A percentile compares a stretch with the other conserved stretches of the same genome.
These are phyloP conservation scores for Camponotus floridanus DNA, from an alignment of 1,140 invertebrate genomes.

Conservation along the genomic window DNA sequence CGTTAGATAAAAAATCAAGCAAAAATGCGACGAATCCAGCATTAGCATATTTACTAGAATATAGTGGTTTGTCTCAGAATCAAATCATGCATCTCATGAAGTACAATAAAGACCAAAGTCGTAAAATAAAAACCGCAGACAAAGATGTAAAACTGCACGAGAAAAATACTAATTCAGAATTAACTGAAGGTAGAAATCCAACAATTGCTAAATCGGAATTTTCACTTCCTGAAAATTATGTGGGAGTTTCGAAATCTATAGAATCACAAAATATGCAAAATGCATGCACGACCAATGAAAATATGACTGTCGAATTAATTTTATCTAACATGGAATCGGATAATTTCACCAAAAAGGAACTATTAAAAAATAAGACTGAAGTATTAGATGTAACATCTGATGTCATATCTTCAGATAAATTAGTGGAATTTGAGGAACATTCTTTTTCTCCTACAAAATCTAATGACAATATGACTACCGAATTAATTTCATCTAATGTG, in stretches of 20 bases:
- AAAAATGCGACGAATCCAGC: slow-evolving; percentile 84
- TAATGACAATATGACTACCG: slow-evolving; percentile 2
- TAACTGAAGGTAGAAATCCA: neutral
- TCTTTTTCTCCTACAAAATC: slow-evolving; percentile 28
- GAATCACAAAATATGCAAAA: neutral
- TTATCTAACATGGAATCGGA: slow-evolving; percentile 6
- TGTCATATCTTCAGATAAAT: neutral
- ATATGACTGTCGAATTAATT: slow-evolving; percentile 1
- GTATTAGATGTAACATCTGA: neutral
- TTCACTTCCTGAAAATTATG: neutral
- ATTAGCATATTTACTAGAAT: slow-evolving; percentile 90
- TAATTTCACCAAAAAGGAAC: neutral
- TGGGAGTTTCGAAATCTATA: neutral
- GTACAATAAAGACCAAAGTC: slow-evolving; percentile 84
- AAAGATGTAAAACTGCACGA: neutral
- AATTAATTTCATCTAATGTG: too few species aligned
- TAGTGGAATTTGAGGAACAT: neutral
- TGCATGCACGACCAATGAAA: neutral
- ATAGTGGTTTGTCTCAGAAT: slow-evolving; percentile 90
- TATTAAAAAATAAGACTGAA: neutral
- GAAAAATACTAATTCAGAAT: slow-evolving; percentile 1
- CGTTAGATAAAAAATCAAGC: slow-evolving; percentile 70
- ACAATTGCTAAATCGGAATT: neutral
- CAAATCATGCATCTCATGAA: slow-evolving; percentile 88
- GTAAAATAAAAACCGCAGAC: neutral